phyloP scores from a whole-genome alignment of 2,113 vertebrate genomes.

The Aldabrachelys gigantea region DNA sequence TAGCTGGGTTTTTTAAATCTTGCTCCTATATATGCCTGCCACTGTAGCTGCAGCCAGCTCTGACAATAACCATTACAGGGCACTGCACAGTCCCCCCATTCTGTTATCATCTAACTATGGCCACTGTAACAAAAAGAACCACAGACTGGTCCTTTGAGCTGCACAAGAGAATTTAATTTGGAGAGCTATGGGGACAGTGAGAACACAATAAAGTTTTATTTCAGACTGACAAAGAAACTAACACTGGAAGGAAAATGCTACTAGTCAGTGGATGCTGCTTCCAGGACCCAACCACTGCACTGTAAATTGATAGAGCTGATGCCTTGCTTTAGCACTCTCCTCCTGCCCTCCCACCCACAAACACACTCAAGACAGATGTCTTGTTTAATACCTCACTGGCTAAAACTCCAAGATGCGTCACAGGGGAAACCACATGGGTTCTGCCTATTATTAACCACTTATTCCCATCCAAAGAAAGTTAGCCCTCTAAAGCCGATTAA shows the following conservation, averaged over 20 bases:
- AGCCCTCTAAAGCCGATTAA: not conserved
- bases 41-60: not conserved
- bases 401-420: not conserved
- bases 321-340: not conserved
- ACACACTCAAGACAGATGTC: not conserved
- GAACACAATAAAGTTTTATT: not conserved
- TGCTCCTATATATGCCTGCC: not conserved
- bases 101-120: not conserved
- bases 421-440: not conserved
- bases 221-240: not conserved
- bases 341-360: not conserved
- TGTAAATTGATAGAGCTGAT: not conserved
- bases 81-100: not conserved
- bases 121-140: not conserved
- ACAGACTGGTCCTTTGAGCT: not conserved
- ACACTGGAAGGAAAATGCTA: not conserved
- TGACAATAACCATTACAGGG: not conserved
- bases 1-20: not conserved
- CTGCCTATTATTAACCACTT: not conserved
- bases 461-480: not conserved
- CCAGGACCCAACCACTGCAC: not conserved
- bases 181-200: not conserved
- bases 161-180: not conserved
- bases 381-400: not conserved
- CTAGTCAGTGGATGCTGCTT: not conserved